Conservation (phyloP, 2,113 vertebrate genomes). For the Lampris incognitus region DNA sequence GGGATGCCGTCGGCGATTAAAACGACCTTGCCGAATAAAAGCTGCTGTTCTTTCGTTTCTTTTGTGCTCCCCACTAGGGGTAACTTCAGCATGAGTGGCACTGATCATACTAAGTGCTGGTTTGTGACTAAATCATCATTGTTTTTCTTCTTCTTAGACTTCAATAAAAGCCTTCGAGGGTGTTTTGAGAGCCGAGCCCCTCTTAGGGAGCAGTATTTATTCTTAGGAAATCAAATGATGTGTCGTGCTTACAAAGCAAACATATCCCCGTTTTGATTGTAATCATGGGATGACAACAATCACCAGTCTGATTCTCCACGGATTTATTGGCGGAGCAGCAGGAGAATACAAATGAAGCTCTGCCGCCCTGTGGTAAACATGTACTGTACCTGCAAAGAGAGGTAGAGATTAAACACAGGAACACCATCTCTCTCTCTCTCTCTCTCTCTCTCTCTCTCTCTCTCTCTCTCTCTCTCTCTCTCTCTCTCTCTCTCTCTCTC, state of each 20-base stretch:
- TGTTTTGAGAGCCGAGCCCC: neutral
- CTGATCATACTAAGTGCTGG: slow-evolving; percentile 24
- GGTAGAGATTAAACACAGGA: neutral
- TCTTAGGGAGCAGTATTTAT: slow-evolving; percentile 6
- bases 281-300: slow-evolving; percentile 26
- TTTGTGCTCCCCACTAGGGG: slow-evolving; percentile 6
- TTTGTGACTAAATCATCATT: slow-evolving; percentile 40
- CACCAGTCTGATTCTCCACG: slow-evolving; percentile 9
- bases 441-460: neutral
- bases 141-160: neutral
- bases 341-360: slow-evolving; percentile 24
- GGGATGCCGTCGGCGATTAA: slow-evolving; percentile 9
- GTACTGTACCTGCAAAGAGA: slow-evolving; percentile 26
- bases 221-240: slow-evolving; percentile 20
- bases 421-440: slow-evolving; percentile 3
- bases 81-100: slow-evolving; percentile 35
- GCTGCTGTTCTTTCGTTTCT: neutral
- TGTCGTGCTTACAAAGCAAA: slow-evolving; percentile 26
- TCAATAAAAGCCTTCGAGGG: slow-evolving; percentile 8
- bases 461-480: no score
- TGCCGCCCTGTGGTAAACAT: slow-evolving; percentile 1
- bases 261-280: slow-evolving; percentile 13
- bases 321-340: slow-evolving; percentile 20
- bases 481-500: no score
- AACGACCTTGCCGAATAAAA: slow-evolving; percentile 41